These are phyloP conservation scores for Aeoliscus strigatus DNA, from an alignment of 2,797 vertebrate genomes.

Conservation along the genomic window DNA sequence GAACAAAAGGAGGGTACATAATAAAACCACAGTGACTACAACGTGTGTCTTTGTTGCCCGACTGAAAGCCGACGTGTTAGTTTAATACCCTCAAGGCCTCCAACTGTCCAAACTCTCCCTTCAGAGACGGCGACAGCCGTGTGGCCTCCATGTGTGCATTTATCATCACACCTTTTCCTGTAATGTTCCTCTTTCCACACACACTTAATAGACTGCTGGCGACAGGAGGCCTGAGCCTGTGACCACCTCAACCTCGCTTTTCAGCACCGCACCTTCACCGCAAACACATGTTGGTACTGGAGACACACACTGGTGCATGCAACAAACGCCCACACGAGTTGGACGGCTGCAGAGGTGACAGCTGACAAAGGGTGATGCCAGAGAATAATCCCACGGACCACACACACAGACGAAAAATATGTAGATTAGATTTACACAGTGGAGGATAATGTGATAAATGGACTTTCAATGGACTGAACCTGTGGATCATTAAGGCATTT, in stretches of 20 bases:
- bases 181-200: slow-evolving; percentile 23
- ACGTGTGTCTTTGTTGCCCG: slow-evolving; percentile 6
- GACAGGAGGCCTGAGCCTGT: slow-evolving; percentile 11
- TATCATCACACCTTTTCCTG: slow-evolving; percentile 43
- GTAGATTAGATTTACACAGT: background rate
- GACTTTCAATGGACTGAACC: no score
- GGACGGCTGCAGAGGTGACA: slow-evolving; percentile 12
- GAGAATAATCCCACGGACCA: slow-evolving; percentile 4
- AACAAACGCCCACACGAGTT: slow-evolving; percentile 8
- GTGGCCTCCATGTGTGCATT: slow-evolving; percentile 25
- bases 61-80: slow-evolving; percentile 18
- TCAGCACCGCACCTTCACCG: background rate
- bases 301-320: slow-evolving; percentile 3
- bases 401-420: slow-evolving; percentile 6
- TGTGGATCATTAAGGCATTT: no score
- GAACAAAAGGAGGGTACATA: slow-evolving; percentile 1
- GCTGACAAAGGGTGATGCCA: slow-evolving; percentile 5
- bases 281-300: slow-evolving; percentile 4
- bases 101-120: slow-evolving; percentile 15
- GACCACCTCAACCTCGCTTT: slow-evolving; percentile 15
- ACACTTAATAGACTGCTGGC: slow-evolving; percentile 10
- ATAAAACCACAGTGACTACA: slow-evolving; percentile 13
- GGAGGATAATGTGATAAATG: no score
- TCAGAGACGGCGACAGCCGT: slow-evolving; percentile 10
- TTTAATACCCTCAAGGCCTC: slow-evolving; percentile 24